Evolutionary conservation across 2,113 vertebrate species (phyloP).

Genomic region (Istiophorus platypterus): DNA sequence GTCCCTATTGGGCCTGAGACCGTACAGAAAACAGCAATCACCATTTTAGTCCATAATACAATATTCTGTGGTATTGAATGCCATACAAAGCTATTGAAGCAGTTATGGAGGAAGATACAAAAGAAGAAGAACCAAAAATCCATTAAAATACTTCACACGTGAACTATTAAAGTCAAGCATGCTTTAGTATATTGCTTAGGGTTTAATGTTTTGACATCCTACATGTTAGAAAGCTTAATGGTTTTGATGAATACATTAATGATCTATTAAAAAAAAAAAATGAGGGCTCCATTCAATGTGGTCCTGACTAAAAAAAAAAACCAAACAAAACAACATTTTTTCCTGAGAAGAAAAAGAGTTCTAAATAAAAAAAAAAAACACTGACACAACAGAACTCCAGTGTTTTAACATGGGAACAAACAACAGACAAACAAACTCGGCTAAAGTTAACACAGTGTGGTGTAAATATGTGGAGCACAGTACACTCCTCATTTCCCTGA

Average conservation of each 20-base stretch:
- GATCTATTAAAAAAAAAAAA: not conserved
- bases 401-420: slow-evolving; percentile 54
- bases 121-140: too few relatives aligned
- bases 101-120: not conserved
- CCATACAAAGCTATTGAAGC: not conserved
- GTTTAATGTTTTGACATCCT: not conserved
- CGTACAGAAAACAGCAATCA: not conserved
- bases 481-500: slow-evolving; percentile 17
- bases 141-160: not conserved
- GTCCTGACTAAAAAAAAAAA: not conserved
- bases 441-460: slow-evolving; percentile 7
- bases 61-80: not conserved
- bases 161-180: not conserved
- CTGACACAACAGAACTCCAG: slow-evolving; percentile 9
- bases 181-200: too few relatives aligned
- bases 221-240: not conserved
- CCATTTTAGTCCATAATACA: not conserved
- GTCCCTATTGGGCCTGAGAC: not conserved
- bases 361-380: too few relatives aligned
- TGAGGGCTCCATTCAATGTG: slow-evolving; percentile 2
- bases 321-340: slow-evolving; percentile 4
- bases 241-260: not conserved
- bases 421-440: slow-evolving; percentile 5
- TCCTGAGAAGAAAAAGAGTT: too few relatives aligned
- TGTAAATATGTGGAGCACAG: not conserved